Evolutionary conservation across 2,888 invertebrate species (phyloP).

Genomic region (Latrodectus hesperus): DNA sequence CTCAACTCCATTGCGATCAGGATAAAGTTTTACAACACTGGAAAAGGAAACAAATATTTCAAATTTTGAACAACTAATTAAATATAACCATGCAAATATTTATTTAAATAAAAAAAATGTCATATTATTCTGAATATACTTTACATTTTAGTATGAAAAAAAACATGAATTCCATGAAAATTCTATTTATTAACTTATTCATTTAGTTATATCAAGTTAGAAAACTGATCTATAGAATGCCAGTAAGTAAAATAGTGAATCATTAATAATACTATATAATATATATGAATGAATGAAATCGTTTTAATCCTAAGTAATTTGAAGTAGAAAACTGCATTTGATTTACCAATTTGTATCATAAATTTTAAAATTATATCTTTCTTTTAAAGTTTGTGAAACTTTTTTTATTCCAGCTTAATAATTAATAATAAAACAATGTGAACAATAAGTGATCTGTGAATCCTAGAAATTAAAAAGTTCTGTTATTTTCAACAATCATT

Average conservation of each 20-base stretch:
- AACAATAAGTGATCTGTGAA: too few relatives aligned
- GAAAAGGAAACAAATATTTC: constrained; percentile 5
- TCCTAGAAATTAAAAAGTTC: too few relatives aligned
- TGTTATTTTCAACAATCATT: too few relatives aligned
- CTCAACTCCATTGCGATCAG: constrained; percentile 91
- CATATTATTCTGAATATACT: too few relatives aligned
- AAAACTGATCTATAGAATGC: not conserved
- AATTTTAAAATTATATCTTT: too few relatives aligned
- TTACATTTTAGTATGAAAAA: not conserved
- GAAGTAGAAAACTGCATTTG: not conserved
- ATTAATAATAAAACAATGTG: too few relatives aligned
- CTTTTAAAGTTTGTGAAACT: too few relatives aligned
- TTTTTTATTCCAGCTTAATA: too few relatives aligned
- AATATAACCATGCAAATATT: constrained; percentile 8
- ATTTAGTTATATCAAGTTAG: not conserved
- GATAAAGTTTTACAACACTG: constrained; percentile 86
- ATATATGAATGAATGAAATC: too few relatives aligned
- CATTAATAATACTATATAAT: too few relatives aligned
- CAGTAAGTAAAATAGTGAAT: too few relatives aligned
- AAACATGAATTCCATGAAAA: not conserved
- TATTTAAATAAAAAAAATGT: constrained; percentile 6
- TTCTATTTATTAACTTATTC: not conserved
- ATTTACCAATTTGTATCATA: not conserved
- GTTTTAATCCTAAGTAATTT: too few relatives aligned
- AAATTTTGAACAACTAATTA: not conserved